Percentiles rank a stretch among this genome's conserved stretches.
These are phyloP conservation scores for Tipula unca DNA, from an alignment of 2,888 invertebrate genomes.

Conservation along the genomic window DNA sequence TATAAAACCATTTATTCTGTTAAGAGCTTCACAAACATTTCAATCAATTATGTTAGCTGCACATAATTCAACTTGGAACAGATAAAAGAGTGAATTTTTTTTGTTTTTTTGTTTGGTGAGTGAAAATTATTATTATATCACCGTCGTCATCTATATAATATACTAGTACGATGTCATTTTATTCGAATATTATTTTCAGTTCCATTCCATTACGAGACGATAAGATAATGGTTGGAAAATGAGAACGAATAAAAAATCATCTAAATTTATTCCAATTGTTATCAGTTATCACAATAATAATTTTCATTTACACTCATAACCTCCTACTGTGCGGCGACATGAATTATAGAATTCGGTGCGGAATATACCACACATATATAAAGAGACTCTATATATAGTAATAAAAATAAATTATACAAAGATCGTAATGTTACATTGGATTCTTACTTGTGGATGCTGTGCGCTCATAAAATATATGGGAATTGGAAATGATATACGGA, in stretches of 20 bases:
- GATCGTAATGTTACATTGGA: slow-evolving; percentile 8
- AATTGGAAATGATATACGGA: not conserved
- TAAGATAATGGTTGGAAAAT: slow-evolving; percentile 8
- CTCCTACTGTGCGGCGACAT: not conserved
- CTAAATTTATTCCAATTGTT: slow-evolving; percentile 8
- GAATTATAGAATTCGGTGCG: not conserved
- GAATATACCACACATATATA: not conserved
- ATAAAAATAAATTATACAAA: not conserved
- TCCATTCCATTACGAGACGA: not conserved
- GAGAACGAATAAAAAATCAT: not conserved
- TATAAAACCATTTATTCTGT: not conserved
- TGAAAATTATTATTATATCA: not conserved
- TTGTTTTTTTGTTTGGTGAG: not conserved
- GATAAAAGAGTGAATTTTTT: not conserved
- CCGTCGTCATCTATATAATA: not conserved
- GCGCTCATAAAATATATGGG: not conserved
- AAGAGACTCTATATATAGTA: not conserved
- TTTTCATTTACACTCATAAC: not conserved
- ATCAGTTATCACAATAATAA: slow-evolving; percentile 14
- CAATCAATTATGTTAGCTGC: not conserved
- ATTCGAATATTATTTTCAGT: not conserved
- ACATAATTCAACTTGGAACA: not conserved
- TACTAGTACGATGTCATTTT: not conserved
- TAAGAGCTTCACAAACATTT: not conserved
- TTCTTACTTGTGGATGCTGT: not conserved